A percentile compares a stretch with the other conserved stretches of the same genome.
phyloP scores from a whole-genome alignment of 2,888 invertebrate genomes.

The Melolontha melolontha region DNA sequence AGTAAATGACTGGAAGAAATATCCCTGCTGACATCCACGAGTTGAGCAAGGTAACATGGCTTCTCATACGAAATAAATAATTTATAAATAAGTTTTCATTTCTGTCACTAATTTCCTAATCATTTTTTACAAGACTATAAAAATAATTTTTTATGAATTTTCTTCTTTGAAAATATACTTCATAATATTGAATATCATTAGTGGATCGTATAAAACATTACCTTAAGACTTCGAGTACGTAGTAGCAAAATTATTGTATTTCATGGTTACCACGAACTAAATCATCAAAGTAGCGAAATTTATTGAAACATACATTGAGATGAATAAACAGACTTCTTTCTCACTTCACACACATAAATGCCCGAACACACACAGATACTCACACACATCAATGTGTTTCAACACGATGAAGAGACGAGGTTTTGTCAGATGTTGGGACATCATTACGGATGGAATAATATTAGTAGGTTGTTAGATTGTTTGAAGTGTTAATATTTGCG shows the following conservation, averaged over 20 bases:
- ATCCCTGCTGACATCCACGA: too few relatives aligned
- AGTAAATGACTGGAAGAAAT: too few relatives aligned
- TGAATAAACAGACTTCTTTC: conserved; percentile 11
- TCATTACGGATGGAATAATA: conserved; percentile 44
- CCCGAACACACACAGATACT: not conserved
- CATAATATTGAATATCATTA: too few relatives aligned
- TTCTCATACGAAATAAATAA: too few relatives aligned
- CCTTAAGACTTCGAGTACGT: not conserved
- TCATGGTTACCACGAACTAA: conserved; percentile 6
- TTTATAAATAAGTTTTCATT: too few relatives aligned
- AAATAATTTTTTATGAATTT: too few relatives aligned
- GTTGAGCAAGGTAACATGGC: too few relatives aligned
- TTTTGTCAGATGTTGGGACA: conserved; percentile 37
- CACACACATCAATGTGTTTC: too few relatives aligned
- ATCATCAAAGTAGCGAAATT: conserved; percentile 23
- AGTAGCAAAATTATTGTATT: conserved; percentile 7
- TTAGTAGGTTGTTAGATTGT: conserved; percentile 47
- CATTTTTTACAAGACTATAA: too few relatives aligned
- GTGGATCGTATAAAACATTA: too few relatives aligned
- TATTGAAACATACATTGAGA: conserved; percentile 16
- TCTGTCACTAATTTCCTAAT: too few relatives aligned
- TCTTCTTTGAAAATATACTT: too few relatives aligned
- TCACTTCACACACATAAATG: not conserved
- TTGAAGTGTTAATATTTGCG: conserved; percentile 50
- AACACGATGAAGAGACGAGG: conserved; percentile 1